These are phyloP conservation scores for Petromus typicus DNA, from an alignment of 2,113 vertebrate genomes.

Conservation along the genomic window DNA sequence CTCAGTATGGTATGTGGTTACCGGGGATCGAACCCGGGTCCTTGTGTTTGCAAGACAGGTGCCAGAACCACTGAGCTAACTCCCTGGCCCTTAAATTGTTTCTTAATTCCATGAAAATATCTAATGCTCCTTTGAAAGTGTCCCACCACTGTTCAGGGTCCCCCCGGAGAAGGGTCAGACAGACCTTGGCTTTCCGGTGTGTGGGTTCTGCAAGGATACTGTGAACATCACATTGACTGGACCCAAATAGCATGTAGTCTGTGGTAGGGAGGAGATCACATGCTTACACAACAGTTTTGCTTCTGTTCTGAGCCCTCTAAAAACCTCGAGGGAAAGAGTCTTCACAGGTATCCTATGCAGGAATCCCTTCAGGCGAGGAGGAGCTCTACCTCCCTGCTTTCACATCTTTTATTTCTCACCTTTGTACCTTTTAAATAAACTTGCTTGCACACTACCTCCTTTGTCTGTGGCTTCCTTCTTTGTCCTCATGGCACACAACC, in stretches of 20 bases:
- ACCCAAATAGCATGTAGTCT: neutral
- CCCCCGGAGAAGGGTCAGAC: neutral
- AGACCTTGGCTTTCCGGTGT: neutral
- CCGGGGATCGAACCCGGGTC: too few relatives aligned
- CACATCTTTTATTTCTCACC: neutral
- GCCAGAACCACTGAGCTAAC: too few relatives aligned
- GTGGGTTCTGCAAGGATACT: neutral
- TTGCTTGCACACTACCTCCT: neutral
- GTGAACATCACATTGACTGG: neutral
- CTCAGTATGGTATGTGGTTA: too few relatives aligned
- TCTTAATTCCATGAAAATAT: conserved; percentile 34
- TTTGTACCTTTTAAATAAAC: neutral
- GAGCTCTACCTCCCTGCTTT: neutral
- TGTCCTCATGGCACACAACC: neutral
- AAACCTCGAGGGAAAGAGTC: neutral
- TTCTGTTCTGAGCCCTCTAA: neutral
- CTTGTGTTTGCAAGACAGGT: too few relatives aligned
- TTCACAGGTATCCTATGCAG: neutral
- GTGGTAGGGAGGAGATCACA: neutral
- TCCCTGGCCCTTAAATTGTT: too few relatives aligned
- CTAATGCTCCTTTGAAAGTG: neutral
- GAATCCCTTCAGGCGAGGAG: neutral
- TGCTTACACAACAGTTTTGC: neutral
- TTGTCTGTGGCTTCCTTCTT: neutral
- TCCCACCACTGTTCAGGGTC: neutral